phyloP scores from a whole-genome alignment of 1,140 invertebrate genomes.

The Epicauta chinensis region DNA sequence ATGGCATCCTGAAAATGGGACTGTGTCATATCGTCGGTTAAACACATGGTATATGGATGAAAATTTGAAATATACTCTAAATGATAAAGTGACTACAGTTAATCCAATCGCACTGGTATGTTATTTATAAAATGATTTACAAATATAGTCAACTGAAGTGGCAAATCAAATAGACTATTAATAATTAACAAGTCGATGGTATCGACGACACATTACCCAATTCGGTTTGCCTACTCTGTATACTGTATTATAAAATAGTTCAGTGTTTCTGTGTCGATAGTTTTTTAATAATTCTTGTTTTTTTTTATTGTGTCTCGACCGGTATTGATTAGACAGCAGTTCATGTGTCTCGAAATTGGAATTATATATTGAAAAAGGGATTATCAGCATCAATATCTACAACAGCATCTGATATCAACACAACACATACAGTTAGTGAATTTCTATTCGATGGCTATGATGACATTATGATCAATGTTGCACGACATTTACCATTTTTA shows the following conservation, averaged over 20 bases:
- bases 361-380: conserved; percentile 46
- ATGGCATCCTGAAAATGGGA: conserved; percentile 54
- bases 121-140: conserved; percentile 11
- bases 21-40: conserved; percentile 70
- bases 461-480: conserved; percentile 61
- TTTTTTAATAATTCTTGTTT: neutral
- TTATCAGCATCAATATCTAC: conserved; percentile 51
- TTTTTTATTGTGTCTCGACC: too few relatives aligned
- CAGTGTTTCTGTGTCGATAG: too few relatives aligned
- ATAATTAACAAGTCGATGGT: too few relatives aligned
- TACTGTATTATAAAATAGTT: too few relatives aligned
- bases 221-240: too few relatives aligned
- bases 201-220: too few relatives aligned
- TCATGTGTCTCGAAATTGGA: conserved; percentile 51
- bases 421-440: conserved; percentile 61
- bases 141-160: too few relatives aligned
- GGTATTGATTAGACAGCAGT: conserved; percentile 67
- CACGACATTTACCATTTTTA: conserved; percentile 49
- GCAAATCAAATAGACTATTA: too few relatives aligned
- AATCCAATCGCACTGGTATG: conserved; percentile 78
- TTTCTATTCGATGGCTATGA: conserved; percentile 71
- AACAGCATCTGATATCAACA: conserved; percentile 49
- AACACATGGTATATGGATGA: conserved; percentile 71
- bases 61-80: conserved; percentile 47
- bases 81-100: conserved; percentile 57